phyloP scores from a whole-genome alignment of 2,888 invertebrate species.

The Acronicta psi region DNA sequence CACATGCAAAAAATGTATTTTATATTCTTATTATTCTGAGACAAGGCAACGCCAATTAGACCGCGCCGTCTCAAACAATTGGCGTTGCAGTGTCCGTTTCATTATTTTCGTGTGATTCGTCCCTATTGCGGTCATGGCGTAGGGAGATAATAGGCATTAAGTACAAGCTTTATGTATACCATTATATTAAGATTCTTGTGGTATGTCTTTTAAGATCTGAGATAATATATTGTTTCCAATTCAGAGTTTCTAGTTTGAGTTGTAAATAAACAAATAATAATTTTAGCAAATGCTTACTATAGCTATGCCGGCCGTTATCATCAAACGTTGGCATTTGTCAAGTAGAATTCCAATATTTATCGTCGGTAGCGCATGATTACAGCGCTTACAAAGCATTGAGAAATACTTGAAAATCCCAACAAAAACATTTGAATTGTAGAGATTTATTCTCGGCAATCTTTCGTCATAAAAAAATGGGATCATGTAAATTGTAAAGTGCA shows the following conservation, averaged over 20 bases:
- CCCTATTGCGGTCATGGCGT: background rate
- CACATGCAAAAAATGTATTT: background rate
- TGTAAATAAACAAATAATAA: background rate
- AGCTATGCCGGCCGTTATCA: conserved; percentile 19
- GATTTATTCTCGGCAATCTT: background rate
- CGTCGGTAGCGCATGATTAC: conserved; percentile 41
- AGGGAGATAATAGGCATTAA: background rate
- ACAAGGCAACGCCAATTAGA: background rate
- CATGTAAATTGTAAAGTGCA: too few relatives aligned
- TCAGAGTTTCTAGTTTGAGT: too few relatives aligned
- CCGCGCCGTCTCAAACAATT: conserved; percentile 1
- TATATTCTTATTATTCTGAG: background rate
- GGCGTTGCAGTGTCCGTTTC: background rate
- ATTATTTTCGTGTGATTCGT: background rate
- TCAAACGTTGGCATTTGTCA: conserved; percentile 18
- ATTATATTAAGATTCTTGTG: too few relatives aligned
- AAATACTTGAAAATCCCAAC: conserved; percentile 15
- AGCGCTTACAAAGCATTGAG: conserved; percentile 18
- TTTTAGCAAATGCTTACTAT: background rate
- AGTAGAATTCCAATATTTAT: conserved; percentile 28
- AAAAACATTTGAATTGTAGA: too few relatives aligned
- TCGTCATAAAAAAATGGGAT: background rate
- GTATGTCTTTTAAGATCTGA: too few relatives aligned
- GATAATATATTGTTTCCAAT: too few relatives aligned
- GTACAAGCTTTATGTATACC: background rate